A percentile compares a stretch with the other conserved stretches of the same genome.
These are phyloP conservation scores for Phylloscopus whistleri DNA, from an alignment of 2,113 vertebrate genomes.

Conservation along the genomic window DNA sequence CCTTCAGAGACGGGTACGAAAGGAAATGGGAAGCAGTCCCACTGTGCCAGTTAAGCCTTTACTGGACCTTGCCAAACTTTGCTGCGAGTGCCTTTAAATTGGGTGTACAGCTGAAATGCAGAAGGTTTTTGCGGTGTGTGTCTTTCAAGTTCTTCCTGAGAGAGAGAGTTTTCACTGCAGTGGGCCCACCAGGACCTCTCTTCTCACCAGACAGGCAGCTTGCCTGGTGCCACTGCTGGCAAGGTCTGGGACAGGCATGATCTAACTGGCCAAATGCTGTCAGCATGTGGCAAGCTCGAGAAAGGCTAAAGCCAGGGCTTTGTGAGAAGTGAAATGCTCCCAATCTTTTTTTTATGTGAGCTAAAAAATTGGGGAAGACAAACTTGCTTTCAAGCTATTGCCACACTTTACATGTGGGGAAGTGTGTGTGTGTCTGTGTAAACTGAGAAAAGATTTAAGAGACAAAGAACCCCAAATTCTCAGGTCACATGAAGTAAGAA, in stretches of 20 bases:
- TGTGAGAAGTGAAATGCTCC: background rate
- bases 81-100: background rate
- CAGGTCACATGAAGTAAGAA: background rate
- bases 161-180: background rate
- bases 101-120: background rate
- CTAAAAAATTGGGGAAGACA: background rate
- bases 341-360: background rate
- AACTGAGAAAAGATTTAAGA: background rate
- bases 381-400: background rate
- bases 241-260: accelerated
- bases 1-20: background rate
- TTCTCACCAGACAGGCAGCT: accelerated
- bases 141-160: background rate
- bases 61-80: background rate
- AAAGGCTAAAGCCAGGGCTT: background rate
- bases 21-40: background rate
- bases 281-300: background rate
- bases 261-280: accelerated
- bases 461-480: background rate
- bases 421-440: background rate
- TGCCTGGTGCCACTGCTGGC: background rate
- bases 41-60: background rate
- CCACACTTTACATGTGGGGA: background rate
- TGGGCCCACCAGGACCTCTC: background rate
- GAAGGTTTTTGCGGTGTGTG: background rate